These are phyloP conservation scores for Chaetophractus vellerosus DNA, from an alignment of 2,797 vertebrate genomes.

Conservation along the genomic window DNA sequence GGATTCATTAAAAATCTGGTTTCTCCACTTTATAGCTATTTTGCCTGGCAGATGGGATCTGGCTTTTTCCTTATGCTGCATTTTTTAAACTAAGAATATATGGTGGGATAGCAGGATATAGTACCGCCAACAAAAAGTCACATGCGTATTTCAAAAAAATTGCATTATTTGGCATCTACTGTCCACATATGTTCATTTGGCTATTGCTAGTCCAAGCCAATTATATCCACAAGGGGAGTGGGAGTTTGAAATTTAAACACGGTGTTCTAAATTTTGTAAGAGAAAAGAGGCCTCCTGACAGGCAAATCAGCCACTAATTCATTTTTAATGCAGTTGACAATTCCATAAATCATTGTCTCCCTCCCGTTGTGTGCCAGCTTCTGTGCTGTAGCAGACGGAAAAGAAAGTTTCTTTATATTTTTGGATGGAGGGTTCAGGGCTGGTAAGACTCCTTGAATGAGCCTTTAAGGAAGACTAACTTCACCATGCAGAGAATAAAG, in stretches of 20 bases:
- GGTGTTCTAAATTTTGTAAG: slow-evolving; percentile 79
- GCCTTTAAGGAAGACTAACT: slow-evolving; percentile 34
- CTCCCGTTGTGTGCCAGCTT: slow-evolving; percentile 51
- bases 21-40: slow-evolving; percentile 85
- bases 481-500: neutral
- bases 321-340: slow-evolving; percentile 76
- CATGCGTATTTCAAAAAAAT: slow-evolving; percentile 85
- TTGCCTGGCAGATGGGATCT: slow-evolving; percentile 86
- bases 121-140: slow-evolving; percentile 87
- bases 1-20: slow-evolving; percentile 84
- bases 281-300: slow-evolving; percentile 71
- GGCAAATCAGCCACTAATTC: slow-evolving; percentile 78
- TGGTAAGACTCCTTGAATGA: slow-evolving; percentile 6
- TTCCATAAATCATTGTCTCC: slow-evolving; percentile 79
- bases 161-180: slow-evolving; percentile 88
- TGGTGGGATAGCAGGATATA: slow-evolving; percentile 79
- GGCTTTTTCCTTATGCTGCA: slow-evolving; percentile 84
- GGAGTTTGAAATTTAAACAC: slow-evolving; percentile 79
- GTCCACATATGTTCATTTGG: slow-evolving; percentile 87
- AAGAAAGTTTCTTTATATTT: slow-evolving; percentile 69
- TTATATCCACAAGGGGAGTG: slow-evolving; percentile 86
- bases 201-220: slow-evolving; percentile 84
- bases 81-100: slow-evolving; percentile 87
- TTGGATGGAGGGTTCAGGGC: neutral
- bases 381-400: neutral